Percentiles rank a stretch among this genome's conserved stretches.
These are phyloP conservation scores for Danio jaintianensis DNA, from an alignment of 2,797 vertebrate species.

Conservation along the genomic window DNA sequence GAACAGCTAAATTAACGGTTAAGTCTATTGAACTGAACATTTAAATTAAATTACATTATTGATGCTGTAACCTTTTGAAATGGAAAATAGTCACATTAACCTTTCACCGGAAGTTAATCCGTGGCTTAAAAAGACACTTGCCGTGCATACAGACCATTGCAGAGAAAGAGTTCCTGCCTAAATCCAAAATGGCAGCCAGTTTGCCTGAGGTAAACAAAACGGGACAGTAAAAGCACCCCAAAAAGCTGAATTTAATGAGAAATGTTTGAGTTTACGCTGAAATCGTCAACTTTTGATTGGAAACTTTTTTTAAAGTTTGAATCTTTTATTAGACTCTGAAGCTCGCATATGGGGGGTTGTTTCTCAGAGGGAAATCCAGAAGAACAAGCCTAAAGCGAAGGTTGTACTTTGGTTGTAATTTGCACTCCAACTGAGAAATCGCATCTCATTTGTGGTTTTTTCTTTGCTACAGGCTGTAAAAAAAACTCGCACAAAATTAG, in stretches of 20 bases:
- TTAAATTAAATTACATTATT: no score
- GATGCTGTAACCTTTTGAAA: no score
- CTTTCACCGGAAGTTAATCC: no score
- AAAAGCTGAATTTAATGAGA: background rate
- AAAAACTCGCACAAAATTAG: background rate
- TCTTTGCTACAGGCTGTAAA: background rate
- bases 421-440: background rate
- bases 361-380: background rate
- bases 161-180: background rate
- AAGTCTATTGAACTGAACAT: no score
- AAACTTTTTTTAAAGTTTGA: background rate
- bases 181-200: background rate
- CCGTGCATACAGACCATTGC: no score
- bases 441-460: background rate
- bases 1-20: no score
- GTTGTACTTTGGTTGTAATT: constrained; percentile 14
- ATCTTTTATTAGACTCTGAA: background rate
- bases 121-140: no score
- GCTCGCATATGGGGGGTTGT: background rate
- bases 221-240: no score
- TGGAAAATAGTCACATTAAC: no score
- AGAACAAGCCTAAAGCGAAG: background rate
- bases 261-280: background rate
- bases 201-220: background rate
- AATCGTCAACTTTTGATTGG: background rate